A percentile compares a stretch with the other conserved stretches of the same genome.
Evolutionary conservation across 2,888 invertebrate species (phyloP).

Genomic region (Epistrophe grossulariae): DNA sequence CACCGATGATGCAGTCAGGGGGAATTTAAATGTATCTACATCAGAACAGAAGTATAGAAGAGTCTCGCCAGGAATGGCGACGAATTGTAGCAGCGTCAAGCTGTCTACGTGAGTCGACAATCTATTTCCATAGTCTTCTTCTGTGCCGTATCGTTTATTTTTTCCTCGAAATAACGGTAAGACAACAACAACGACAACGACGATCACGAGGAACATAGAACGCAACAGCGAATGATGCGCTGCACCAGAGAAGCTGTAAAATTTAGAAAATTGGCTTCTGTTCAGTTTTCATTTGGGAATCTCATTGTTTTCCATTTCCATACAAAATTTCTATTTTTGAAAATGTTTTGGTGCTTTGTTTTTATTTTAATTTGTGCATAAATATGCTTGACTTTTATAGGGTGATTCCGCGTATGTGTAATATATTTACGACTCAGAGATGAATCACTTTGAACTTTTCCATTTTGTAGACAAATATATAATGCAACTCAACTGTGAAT

Average conservation of each 20-base stretch:
- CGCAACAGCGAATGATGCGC: slow-evolving; percentile 17
- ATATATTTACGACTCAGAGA: slow-evolving; percentile 44
- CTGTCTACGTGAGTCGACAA: slow-evolving; percentile 73
- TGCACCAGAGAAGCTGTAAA: slow-evolving; percentile 52
- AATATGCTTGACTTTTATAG: slow-evolving; percentile 55
- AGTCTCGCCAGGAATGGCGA: slow-evolving; percentile 51
- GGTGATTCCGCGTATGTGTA: slow-evolving; percentile 54
- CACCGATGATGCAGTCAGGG: slow-evolving; percentile 54
- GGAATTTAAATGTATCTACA: slow-evolving; percentile 44
- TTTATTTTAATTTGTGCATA: slow-evolving; percentile 1
- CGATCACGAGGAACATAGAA: neutral
- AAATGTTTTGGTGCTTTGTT: neutral
- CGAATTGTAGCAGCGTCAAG: slow-evolving; percentile 73
- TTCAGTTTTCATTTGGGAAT: slow-evolving; percentile 56
- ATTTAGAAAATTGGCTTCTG: slow-evolving; percentile 65
- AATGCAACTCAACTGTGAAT: slow-evolving; percentile 31
- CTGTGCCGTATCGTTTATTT: neutral
- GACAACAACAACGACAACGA: neutral
- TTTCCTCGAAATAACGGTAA: slow-evolving; percentile 33
- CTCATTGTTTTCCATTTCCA: slow-evolving; percentile 66
- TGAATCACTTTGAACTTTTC: slow-evolving; percentile 60
- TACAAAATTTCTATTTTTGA: slow-evolving; percentile 52
- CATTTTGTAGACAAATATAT: slow-evolving; percentile 35
- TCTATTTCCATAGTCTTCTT: slow-evolving; percentile 35
- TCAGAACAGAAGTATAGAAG: slow-evolving; percentile 28